These are phyloP conservation scores for human (Homo sapiens) DNA, from an alignment of 2,113 vertebrate genomes.

Conservation along the genomic window GRCh38 chr4:3840001-3840500, in stretches of 20 bases:
- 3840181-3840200: fast-evolving
- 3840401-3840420: neutral
- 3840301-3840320: neutral
- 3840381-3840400: neutral
- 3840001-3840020: neutral
- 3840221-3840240: neutral
- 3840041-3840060: too few relatives aligned
- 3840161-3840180: fast-evolving
- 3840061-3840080: neutral
- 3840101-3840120: neutral
- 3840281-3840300: neutral
- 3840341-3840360: neutral
- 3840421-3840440: neutral
- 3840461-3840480: neutral
- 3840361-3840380: neutral
- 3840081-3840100: neutral
- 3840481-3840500: neutral
- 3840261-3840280: too few relatives aligned
- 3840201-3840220: neutral
- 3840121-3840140: neutral
- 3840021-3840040: neutral
- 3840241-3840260: fast-evolving
- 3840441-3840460: neutral
- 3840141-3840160: neutral
- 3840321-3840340: neutral